These are phyloP conservation scores for Apteryx owenii DNA, from an alignment of 2,113 vertebrate species.

Conservation along the genomic window DNA sequence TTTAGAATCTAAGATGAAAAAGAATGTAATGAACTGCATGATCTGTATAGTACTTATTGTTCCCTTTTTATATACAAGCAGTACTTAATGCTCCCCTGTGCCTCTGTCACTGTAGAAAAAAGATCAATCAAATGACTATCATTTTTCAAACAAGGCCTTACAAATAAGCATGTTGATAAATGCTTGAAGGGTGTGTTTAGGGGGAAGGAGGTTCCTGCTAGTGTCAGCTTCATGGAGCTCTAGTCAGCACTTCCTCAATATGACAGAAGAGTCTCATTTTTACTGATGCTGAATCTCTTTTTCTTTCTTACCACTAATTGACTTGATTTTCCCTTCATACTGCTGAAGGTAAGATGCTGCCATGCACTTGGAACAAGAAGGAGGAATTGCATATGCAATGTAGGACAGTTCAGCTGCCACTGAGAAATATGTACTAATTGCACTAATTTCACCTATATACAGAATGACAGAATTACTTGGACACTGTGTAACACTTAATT, in stretches of 20 bases:
- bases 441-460: not conserved
- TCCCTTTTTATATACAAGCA: not conserved
- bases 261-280: too few relatives aligned
- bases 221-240: too few relatives aligned
- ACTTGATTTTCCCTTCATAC: not conserved
- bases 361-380: not conserved
- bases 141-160: too few relatives aligned
- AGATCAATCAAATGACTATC: too few relatives aligned
- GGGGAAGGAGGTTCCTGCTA: too few relatives aligned
- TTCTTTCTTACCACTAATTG: not conserved
- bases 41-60: not conserved
- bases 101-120: too few relatives aligned
- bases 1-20: constrained; percentile 37
- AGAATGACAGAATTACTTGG: not conserved
- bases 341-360: not conserved
- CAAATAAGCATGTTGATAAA: too few relatives aligned
- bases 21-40: not conserved
- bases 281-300: not conserved
- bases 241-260: too few relatives aligned
- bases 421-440: not conserved
- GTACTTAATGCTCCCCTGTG: too few relatives aligned
- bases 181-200: too few relatives aligned
- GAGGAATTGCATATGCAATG: not conserved
- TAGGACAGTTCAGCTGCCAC: not conserved
- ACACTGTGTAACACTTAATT: too few relatives aligned